A percentile compares a stretch with the other conserved stretches of the same genome.
phyloP scores from a whole-genome alignment of 2,888 invertebrate genomes.

The Diaperis boleti region DNA sequence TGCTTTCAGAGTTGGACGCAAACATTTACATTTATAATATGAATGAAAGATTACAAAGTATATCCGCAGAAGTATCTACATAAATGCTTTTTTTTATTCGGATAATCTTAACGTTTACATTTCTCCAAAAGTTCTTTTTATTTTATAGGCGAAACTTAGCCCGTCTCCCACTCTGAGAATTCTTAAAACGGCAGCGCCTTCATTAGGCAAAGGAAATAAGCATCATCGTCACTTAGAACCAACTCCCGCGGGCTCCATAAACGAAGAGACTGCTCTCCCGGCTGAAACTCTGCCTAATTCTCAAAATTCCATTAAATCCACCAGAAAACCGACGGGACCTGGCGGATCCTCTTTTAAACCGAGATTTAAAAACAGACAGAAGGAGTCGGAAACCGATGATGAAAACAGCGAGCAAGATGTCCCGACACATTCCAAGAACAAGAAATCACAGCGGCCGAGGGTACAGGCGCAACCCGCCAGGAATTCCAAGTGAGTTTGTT shows the following conservation, averaged over 20 bases:
- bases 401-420: conserved; percentile 56
- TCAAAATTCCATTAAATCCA: conserved; percentile 65
- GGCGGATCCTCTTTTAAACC: conserved; percentile 57
- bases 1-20: too few relatives aligned
- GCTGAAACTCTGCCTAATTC: conserved; percentile 70
- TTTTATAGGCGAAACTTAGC: conserved; percentile 74
- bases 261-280: conserved; percentile 69
- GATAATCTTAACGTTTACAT: too few relatives aligned
- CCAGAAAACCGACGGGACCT: conserved; percentile 69
- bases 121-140: too few relatives aligned
- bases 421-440: conserved; percentile 49
- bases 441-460: conserved; percentile 56
- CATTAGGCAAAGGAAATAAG: conserved; percentile 63
- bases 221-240: conserved; percentile 74
- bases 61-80: too few relatives aligned
- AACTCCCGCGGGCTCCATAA: conserved; percentile 71
- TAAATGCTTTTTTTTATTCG: too few relatives aligned
- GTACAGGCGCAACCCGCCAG: conserved; percentile 59
- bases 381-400: conserved; percentile 59
- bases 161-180: conserved; percentile 78
- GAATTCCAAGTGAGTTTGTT: conserved; percentile 64
- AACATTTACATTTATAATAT: too few relatives aligned
- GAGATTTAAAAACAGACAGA: conserved; percentile 73
- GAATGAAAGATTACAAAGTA: too few relatives aligned
- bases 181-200: conserved; percentile 81